These are phyloP conservation scores for Zaprionus ornatus DNA, from an alignment of 1,140 invertebrate species.

Conservation along the genomic window DNA sequence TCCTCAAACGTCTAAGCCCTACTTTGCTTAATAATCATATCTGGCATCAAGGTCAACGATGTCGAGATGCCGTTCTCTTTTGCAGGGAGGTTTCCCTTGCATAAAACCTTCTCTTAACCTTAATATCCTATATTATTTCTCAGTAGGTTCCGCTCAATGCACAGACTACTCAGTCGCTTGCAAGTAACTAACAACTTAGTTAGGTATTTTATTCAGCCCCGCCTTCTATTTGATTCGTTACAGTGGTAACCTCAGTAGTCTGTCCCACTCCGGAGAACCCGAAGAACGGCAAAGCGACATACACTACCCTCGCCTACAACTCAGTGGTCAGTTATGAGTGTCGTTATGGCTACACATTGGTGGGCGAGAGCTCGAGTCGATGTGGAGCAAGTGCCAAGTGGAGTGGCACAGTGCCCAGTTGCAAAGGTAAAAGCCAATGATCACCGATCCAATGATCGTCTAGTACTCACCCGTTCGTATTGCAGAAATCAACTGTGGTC, in stretches of 20 bases:
- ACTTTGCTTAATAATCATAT: too few relatives aligned
- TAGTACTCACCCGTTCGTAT: neutral
- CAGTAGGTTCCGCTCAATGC: too few relatives aligned
- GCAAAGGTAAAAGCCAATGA: conserved; percentile 86
- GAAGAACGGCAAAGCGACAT: conserved; percentile 94
- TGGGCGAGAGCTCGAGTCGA: conserved; percentile 92
- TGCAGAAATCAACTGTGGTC: conserved; percentile 96
- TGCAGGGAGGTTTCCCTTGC: too few relatives aligned
- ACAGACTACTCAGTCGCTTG: too few relatives aligned
- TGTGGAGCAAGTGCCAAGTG: conserved; percentile 96
- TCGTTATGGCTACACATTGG: conserved; percentile 94
- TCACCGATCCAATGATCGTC: neutral
- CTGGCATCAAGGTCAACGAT: too few relatives aligned
- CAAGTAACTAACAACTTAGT: too few relatives aligned
- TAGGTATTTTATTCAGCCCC: too few relatives aligned
- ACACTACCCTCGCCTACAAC: conserved; percentile 96
- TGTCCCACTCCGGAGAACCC: conserved; percentile 94
- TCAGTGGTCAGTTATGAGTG: conserved; percentile 97
- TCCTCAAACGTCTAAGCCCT: too few relatives aligned
- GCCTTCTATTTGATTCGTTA: neutral
- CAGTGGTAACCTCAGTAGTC: conserved; percentile 94
- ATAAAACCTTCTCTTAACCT: too few relatives aligned
- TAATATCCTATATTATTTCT: too few relatives aligned
- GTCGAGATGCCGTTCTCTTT: too few relatives aligned
- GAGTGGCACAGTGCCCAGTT: conserved; percentile 93